Evolutionary conservation across 2,113 vertebrate species (phyloP), one percentile per base, ranked within the genome.

Genomic region (Todiramphus saurophagus): DNA sequence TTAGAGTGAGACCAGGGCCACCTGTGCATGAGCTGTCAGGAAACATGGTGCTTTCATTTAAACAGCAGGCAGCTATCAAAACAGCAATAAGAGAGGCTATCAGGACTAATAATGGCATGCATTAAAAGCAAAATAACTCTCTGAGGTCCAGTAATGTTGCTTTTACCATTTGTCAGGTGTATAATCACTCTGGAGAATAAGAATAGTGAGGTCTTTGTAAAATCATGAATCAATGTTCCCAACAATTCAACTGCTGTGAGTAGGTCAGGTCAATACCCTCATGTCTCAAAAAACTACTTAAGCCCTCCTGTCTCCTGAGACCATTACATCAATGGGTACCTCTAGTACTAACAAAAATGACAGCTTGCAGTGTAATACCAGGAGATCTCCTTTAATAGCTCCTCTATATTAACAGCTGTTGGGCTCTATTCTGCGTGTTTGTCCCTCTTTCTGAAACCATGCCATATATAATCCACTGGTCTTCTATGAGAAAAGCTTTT

Each of bases 61-160:
- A 98, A 92, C 92, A 97, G 97, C 91, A 93, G 96, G 84, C 96
- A 97, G 97, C 97, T 98, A 97, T 98, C 97, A 97, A 98, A 98
- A 97, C 95, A 98, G 92, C 89, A 94, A 91, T 68, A 87, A 91
- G 87, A 96, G 87, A 89, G 89, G 58, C 93, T 97, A 95, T 97
- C 95, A 92, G 85, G 78, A 94, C 92, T 95, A 97, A 96, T 95
- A 89, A 44, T 87, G 83, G 96, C 83, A 75, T 93, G 94, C 88
- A 89, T 90, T 89, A 96, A 96, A 96, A 96, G 88, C 86, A 86
- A 88, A 94, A 92, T 94, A 96, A 93, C 80, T 94, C 97, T 96
- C 97, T 87, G 59, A 94, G 93, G 93, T 94, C 91, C 87, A 77
- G 92, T 96, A 95, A 95, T 97, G 96, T 96, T 97, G 93, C 93